Evolutionary conservation across 2,113 vertebrate genomes (phyloP), one percentile per base, ranked within the genome.

Genomic region (Tiliqua scincoides): DNA sequence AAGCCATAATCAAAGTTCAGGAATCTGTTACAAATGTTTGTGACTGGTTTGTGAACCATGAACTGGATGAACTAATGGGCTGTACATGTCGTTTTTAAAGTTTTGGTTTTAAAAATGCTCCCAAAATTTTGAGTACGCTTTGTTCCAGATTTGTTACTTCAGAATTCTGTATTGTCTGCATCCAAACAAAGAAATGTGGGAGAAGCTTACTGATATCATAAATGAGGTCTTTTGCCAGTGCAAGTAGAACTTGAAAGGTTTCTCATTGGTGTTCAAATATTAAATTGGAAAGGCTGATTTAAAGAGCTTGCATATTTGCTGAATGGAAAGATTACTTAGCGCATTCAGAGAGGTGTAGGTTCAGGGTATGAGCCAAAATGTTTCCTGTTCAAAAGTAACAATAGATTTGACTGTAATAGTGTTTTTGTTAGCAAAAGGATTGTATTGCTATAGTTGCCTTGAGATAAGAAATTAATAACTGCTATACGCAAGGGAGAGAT

Each of bases 361-460:
- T 83, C 82, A 91, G 87, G 85, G 68, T 76, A 84, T 89, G 57
- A 88, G 1, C 67, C 3, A 0, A 0, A 76, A 81, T 88, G 80
- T 91, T 95, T 95, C 91, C 91, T 95, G 88, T 91, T 91, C 87
- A 90, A 88, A 74, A 88, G 79, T 79, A 85, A 73, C 86, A 80
- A 0, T 91, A n/a, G 6, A 18, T 89, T 89, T 94, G 93, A 90
- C 89, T 91, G 84, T 67, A 82, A 63, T 57, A 83, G 27, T 59
- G 73, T 89, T 92, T n/a, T 90, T 88, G 85, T 89, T 89, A 84
- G 86, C 87, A 91, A 88, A 92, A 84, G 85, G 8, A 85, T 91
- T 82, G 86, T 85, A 61, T 67, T 94, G 78, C 20, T 81, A 9
- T 80, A 83, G 67, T 84, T 83, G 37, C 43, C 20, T 43, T 15